phyloP scores from a whole-genome alignment of 2,888 invertebrate genomes.

The Leuctra nigra region DNA sequence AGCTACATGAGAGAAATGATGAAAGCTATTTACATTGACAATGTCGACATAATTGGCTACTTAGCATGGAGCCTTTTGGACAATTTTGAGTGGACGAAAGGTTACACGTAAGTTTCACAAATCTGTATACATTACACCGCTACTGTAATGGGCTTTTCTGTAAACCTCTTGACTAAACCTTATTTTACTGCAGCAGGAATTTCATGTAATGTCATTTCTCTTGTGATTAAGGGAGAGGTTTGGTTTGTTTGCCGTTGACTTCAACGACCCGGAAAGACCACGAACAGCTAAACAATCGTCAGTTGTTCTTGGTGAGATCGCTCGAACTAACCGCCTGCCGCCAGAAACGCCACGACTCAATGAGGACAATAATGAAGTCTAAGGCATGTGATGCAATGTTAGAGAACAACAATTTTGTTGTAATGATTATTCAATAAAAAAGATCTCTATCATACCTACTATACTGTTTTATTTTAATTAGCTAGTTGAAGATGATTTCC shows the following conservation, averaged over 20 bases:
- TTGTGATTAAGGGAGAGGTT: slow-evolving; percentile 34
- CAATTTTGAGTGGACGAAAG: slow-evolving; percentile 40
- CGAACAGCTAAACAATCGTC: slow-evolving; percentile 8
- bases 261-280: background rate
- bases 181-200: too few species aligned
- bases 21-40: slow-evolving; percentile 23
- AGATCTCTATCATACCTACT: too few species aligned
- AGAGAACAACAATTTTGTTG: too few species aligned
- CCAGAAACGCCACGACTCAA: slow-evolving; percentile 1
- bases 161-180: too few species aligned
- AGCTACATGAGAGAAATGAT: slow-evolving; percentile 24
- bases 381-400: too few species aligned
- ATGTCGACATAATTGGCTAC: slow-evolving; percentile 34
- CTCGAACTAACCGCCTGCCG: slow-evolving; percentile 1
- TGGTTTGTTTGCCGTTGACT: slow-evolving; percentile 8
- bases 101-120: slow-evolving; percentile 35
- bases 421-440: too few species aligned
- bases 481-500: too few species aligned
- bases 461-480: too few species aligned
- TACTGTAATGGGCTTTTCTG: too few species aligned
- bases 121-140: too few species aligned
- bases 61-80: slow-evolving; percentile 42
- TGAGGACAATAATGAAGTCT: too few species aligned
- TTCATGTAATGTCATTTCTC: too few species aligned
- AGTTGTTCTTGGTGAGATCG: background rate